Evolutionary conservation across 1,140 invertebrate species (phyloP), one percentile per base, ranked within the genome.

Genomic region (Lepidurus couesii): DNA sequence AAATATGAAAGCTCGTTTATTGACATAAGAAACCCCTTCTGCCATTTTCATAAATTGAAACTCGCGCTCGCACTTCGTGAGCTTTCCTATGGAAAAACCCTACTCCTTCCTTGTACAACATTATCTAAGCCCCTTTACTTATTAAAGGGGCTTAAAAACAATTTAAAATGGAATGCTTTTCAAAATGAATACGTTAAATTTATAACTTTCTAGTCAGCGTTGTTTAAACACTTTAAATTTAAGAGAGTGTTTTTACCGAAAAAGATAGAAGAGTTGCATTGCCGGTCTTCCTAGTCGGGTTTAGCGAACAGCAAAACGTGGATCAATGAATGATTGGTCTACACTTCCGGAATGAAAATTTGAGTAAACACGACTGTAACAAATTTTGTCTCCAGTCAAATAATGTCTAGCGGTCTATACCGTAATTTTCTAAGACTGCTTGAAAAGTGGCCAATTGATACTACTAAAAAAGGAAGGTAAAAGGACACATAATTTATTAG

Each of bases 301-400:
- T 65, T 65, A 7, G 10, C 53, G 53, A 65, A 65, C 8, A n/a
- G 53, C 53, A 65, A 65, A 13, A 65, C 53, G 53, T 65, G 53
- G 8, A 21, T 21, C 13, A 7, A 13, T n/a, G 47, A 7, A 13
- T 65, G 47, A 34, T 34, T 34, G 26, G 26, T 34, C 21, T 21
- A 65, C 53, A 65, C n/a, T 65, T 65, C 53, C 53, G 53, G 53
- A 65, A 21, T 65, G 53, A 65, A 21, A 65, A 65, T 7, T n/a
- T 13, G 21, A 21, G 7, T 21, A 7, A 0, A 65, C 16, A 65
- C 16, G 21, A 65, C 45, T 0, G 8, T 21, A 21, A 65, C 8
- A 65, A 21, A 7, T 65, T 65, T 65, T 65, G 34, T 65, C 16
- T 65, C n/a, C 16, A 85, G 42, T 26, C 34, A 77, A 45, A 47